These are phyloP conservation scores for Drosophila atripex DNA, from an alignment of 2,888 invertebrate species.

Conservation along the genomic window DNA sequence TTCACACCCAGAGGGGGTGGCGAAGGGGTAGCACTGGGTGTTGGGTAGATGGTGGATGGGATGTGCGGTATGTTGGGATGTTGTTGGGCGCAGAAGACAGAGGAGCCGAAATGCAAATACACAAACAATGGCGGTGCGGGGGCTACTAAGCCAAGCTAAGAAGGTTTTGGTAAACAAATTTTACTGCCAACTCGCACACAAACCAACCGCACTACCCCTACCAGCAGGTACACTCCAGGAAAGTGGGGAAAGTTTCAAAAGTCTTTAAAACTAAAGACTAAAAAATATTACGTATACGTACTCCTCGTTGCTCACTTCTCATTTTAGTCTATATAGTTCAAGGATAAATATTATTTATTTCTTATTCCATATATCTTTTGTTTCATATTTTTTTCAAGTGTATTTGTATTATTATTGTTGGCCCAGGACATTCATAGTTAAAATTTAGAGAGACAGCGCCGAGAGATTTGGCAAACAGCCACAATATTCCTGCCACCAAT, in stretches of 20 bases:
- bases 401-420: conserved; percentile 28
- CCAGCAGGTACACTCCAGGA: conserved; percentile 19
- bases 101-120: conserved; percentile 67
- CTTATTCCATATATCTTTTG: too few species aligned
- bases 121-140: conserved; percentile 73
- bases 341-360: too few species aligned
- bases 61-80: conserved; percentile 22
- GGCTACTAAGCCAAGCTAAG: conserved; percentile 78
- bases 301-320: too few species aligned
- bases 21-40: conserved; percentile 7
- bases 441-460: conserved; percentile 76
- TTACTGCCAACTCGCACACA: conserved; percentile 53
- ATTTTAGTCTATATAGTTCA: too few species aligned
- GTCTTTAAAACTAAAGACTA: too few species aligned
- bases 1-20: conserved; percentile 62
- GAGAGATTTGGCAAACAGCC: conserved; percentile 75
- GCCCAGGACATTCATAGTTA: conserved; percentile 72
- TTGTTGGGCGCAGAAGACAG: conserved; percentile 22
- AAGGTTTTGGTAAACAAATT: conserved; percentile 76
- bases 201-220: conserved; percentile 24
- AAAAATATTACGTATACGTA: neutral
- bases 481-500: conserved; percentile 38
- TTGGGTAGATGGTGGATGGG: conserved; percentile 6
- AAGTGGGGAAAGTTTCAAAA: neutral
- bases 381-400: conserved; percentile 8